phyloP scores from a whole-genome alignment of 2,888 invertebrate species.

The Volucella inanis region DNA sequence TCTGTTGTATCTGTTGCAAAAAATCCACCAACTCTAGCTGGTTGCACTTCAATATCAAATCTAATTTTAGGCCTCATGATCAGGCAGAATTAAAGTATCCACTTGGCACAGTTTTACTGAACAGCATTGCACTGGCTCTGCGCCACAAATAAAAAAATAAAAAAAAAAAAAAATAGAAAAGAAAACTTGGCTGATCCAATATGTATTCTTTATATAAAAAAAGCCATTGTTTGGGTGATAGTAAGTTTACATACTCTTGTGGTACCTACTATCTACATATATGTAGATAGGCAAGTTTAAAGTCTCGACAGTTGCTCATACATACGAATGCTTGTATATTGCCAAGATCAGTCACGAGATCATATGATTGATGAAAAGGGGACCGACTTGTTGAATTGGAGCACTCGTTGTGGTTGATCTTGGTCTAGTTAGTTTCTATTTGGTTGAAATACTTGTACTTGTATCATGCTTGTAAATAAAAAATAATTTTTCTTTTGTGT shows the following conservation, averaged over 20 bases:
- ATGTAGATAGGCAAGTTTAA: neutral
- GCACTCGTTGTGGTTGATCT: constrained; percentile 47
- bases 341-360: too few relatives aligned
- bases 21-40: constrained; percentile 8
- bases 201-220: constrained; percentile 24
- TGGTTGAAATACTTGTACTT: neutral
- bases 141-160: constrained; percentile 39
- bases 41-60: constrained; percentile 35
- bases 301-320: too few relatives aligned
- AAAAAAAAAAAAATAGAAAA: constrained; percentile 24
- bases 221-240: constrained; percentile 22
- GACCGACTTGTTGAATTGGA: neutral
- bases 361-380: neutral
- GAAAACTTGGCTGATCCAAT: neutral
- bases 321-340: too few relatives aligned
- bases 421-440: constrained; percentile 65
- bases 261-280: neutral
- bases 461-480: constrained; percentile 1
- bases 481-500: constrained; percentile 43
- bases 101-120: constrained; percentile 50
- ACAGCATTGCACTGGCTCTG: constrained; percentile 47
- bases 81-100: constrained; percentile 16
- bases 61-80: constrained; percentile 67
- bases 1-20: constrained; percentile 11
- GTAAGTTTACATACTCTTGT: constrained; percentile 26